Percentiles rank a stretch among this genome's conserved stretches.
phyloP scores from a whole-genome alignment of 2,888 invertebrate species.

The Vanessa cardui region DNA sequence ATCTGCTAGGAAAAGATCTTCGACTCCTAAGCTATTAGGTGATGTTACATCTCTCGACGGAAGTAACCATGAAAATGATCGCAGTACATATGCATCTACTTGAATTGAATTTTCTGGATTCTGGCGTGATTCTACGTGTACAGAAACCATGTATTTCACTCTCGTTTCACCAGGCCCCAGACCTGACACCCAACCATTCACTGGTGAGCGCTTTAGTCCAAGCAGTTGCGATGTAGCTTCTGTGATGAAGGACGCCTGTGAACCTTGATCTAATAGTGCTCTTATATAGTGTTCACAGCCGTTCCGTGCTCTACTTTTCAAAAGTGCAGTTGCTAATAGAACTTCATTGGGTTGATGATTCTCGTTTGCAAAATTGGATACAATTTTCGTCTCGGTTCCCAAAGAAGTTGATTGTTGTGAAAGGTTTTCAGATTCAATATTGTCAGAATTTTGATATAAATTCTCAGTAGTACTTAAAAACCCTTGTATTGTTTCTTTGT shows the following conservation, averaged over 20 bases:
- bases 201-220: constrained; percentile 3
- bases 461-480: background rate
- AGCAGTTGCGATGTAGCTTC: constrained; percentile 33
- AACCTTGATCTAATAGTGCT: constrained; percentile 37
- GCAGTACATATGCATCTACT: constrained; percentile 20
- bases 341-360: background rate
- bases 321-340: constrained; percentile 13
- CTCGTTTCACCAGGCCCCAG: constrained; percentile 1
- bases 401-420: background rate
- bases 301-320: background rate
- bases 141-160: background rate
- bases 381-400: background rate
- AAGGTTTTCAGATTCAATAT: background rate
- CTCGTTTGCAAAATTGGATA: background rate
- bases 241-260: constrained; percentile 36
- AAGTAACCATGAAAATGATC: constrained; percentile 6
- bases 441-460: background rate
- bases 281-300: constrained; percentile 17
- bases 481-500: constrained; percentile 2
- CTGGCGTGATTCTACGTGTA: constrained; percentile 7
- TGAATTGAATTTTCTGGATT: constrained; percentile 5
- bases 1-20: constrained; percentile 32
- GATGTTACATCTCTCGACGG: constrained; percentile 2
- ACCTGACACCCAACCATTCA: constrained; percentile 7
- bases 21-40: constrained; percentile 5